Conservation (phyloP, 2,888 invertebrate genomes). For the Lasioglossum pauxillum region DNA sequence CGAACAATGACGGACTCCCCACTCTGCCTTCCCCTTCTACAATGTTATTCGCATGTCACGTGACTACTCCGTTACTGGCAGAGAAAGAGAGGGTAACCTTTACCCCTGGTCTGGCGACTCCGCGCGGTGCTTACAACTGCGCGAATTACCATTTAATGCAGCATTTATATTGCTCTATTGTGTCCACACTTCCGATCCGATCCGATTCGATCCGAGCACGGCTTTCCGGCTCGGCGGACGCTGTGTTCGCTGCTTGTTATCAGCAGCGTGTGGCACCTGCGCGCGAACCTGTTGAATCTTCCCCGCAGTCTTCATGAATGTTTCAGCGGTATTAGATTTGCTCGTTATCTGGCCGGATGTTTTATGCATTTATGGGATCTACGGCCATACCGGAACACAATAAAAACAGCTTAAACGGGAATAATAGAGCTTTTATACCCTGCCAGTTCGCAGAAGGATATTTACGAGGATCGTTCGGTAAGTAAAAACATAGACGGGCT, state of each 20-base stretch:
- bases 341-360: constrained; percentile 5
- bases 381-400: neutral
- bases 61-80: too few relatives aligned
- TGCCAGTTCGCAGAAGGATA: neutral
- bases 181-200: neutral
- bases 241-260: neutral
- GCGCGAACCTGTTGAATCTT: constrained; percentile 5
- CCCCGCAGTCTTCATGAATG: neutral
- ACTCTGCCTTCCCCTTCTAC: too few relatives aligned
- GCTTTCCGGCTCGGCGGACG: neutral
- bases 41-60: too few relatives aligned
- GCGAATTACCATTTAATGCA: neutral
- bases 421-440: constrained; percentile 2
- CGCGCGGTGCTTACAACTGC: neutral
- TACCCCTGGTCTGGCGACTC: too few relatives aligned
- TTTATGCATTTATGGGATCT: neutral
- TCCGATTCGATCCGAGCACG: neutral
- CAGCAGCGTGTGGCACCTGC: neutral
- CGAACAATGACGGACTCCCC: too few relatives aligned
- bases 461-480: neutral
- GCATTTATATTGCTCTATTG: neutral
- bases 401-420: constrained; percentile 2
- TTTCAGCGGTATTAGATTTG: neutral
- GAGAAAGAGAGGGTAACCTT: too few relatives aligned
- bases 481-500: neutral